Base-by-base conservation (phyloP, 2,888 invertebrate species). In the Petrolisthes manimaculis region DNA sequence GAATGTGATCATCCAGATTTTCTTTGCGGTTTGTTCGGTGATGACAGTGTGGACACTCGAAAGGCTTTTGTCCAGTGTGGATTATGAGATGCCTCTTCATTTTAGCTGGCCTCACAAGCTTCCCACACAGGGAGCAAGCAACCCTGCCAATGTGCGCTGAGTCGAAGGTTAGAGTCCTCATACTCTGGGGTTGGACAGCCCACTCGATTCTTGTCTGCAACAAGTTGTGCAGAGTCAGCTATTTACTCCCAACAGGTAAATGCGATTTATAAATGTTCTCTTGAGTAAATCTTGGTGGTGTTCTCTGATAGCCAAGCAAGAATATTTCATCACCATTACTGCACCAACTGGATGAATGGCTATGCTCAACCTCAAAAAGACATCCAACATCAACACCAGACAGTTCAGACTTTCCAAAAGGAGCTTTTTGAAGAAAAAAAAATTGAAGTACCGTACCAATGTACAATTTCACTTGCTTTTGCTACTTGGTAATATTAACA, bases 11-110 rank as follows among this genome's bases (percentile, higher is more conserved):
- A 24, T 89, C 85, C 80, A 90, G 82, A 83, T 90, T 90, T 54
- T 89, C 90, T 69, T 90, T 90, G 83, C 90, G 89, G 79, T 90
- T 90, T 5, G 90, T 84, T 69, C 83, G 79, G 86, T 90, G 90
- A 9, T 89, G 87, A 82, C 90, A 90, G 83, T 90, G 88, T 9
- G 90, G 90, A 83, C 90, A 90, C 56, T 82, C 85, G 79, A 81
- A 90, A 21, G 90, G 90, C 69, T 90, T 90, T 85, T 90, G 86
- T 24, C 90, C 90, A 51, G 90, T 90, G 86, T 90, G 90, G 82
- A 89, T 90, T 71, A 89, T 78, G 53, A 87, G 85, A 77, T 90
- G 90, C 55, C 90, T 83, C 83, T 90, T 90, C 87, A 90, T 81
- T 83, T 90, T 89, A 77, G 87, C 87, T 55, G 82, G 81, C 51